phyloP scores from a whole-genome alignment of 2,888 invertebrate genomes.

The Cremastinae sp. region DNA sequence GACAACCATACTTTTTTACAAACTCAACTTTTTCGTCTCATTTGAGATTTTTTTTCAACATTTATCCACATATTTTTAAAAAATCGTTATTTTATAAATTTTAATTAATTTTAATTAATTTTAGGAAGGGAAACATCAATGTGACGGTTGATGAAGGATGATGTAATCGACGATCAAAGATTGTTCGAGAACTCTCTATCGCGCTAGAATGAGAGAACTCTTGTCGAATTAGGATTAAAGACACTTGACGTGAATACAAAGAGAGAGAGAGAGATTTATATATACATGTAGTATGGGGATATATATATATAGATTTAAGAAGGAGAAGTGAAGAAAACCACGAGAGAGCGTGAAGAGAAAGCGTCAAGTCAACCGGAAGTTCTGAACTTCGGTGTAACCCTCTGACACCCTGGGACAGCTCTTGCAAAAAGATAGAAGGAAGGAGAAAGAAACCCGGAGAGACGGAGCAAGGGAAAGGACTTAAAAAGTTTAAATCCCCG shows the following conservation, averaged over 20 bases:
- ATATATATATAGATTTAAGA: too few relatives aligned
- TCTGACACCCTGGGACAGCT: conserved; percentile 58
- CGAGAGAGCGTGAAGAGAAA: conserved; percentile 42
- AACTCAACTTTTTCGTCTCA: conserved; percentile 73
- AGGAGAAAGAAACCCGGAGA: too few relatives aligned
- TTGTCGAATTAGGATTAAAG: conserved; percentile 57
- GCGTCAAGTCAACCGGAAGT: conserved; percentile 60
- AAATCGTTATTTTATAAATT: not conserved
- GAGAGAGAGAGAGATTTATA: conserved; percentile 24
- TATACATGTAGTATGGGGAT: too few relatives aligned
- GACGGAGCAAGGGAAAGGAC: conserved; percentile 67
- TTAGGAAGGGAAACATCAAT: conserved; percentile 1
- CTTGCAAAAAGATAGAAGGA: too few relatives aligned
- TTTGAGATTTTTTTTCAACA: conserved; percentile 21
- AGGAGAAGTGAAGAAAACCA: conserved; percentile 37
- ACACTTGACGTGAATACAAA: conserved; percentile 52
- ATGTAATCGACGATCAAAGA: conserved; percentile 48
- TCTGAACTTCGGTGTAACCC: conserved; percentile 54
- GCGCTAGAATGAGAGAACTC: conserved; percentile 51
- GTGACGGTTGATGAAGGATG: not conserved
- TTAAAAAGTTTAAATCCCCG: conserved; percentile 73
- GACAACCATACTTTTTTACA: conserved; percentile 64
- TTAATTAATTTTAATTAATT: not conserved
- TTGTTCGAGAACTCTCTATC: conserved; percentile 37
- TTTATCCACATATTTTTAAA: not conserved